Conservation (phyloP, 2,113 vertebrate species). For the Thalassarche chlororhynchos region DNA sequence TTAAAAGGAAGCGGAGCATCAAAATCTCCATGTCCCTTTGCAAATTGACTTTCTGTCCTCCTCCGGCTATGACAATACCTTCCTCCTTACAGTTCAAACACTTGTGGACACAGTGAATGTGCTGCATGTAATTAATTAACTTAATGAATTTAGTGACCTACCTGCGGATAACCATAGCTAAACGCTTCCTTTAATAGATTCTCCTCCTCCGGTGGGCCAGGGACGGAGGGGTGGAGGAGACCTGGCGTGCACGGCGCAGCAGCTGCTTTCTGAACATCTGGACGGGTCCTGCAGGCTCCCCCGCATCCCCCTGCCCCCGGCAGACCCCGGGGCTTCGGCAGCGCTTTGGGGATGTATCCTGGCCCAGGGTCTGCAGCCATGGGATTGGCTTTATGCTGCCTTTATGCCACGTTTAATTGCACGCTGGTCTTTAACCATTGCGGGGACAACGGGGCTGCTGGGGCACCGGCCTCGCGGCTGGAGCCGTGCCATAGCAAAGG, state of each 20-base stretch:
- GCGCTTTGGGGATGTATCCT: neutral
- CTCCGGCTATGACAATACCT: neutral
- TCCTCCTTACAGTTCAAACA: neutral
- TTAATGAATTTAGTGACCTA: conserved; percentile 1
- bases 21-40: neutral
- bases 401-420: neutral
- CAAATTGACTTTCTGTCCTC: neutral
- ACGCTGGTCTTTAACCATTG: neutral
- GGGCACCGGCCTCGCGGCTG: neutral
- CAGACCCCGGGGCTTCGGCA: accelerated
- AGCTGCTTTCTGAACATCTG: neutral
- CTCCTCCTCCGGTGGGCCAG: neutral
- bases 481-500: accelerated
- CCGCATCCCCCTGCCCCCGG: accelerated
- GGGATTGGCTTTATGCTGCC: neutral
- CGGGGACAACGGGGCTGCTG: accelerated
- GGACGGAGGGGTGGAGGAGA: neutral
- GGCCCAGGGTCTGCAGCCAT: neutral
- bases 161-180: neutral
- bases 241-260: accelerated
- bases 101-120: neutral
- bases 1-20: neutral
- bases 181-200: neutral
- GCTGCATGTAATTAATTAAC: conserved; percentile 4
- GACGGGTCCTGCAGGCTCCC: neutral